A percentile compares a stretch with the other conserved stretches of the same genome.
These are phyloP conservation scores for Zaprionus capensis DNA, from an alignment of 1,140 invertebrate genomes.

Conservation along the genomic window DNA sequence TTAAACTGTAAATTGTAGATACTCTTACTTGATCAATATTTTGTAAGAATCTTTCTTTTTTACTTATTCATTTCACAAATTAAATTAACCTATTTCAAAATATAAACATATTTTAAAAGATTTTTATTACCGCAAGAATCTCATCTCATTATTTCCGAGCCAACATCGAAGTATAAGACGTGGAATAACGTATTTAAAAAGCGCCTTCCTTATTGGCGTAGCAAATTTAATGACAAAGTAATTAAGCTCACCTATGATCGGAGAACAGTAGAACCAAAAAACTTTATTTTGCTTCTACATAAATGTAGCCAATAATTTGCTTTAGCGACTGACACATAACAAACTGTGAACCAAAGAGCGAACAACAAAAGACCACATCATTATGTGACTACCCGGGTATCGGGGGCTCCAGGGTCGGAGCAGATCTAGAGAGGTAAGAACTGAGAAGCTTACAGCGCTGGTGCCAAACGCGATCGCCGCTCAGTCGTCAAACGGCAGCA, in stretches of 20 bases:
- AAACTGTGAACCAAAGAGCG: constrained; percentile 15
- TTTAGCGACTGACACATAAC: constrained; percentile 47
- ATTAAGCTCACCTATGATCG: background rate
- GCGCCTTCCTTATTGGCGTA: constrained; percentile 17
- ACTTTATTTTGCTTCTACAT: constrained; percentile 26
- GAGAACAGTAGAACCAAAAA: background rate
- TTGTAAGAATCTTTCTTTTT: background rate
- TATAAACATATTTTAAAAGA: too few species aligned
- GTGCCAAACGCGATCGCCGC: constrained; percentile 51
- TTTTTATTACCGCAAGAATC: too few species aligned
- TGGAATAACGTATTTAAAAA: background rate
- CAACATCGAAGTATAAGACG: background rate
- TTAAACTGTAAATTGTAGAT: background rate
- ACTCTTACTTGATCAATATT: constrained; percentile 1
- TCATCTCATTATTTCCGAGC: too few species aligned
- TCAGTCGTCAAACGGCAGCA: constrained; percentile 77
- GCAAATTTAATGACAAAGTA: constrained; percentile 35
- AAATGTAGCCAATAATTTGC: constrained; percentile 70
- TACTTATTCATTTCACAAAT: too few species aligned
- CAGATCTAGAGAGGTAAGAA: constrained; percentile 16
- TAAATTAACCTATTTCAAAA: too few species aligned
- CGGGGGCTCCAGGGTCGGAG: background rate
- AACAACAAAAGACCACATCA: constrained; percentile 58
- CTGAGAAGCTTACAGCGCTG: constrained; percentile 64
- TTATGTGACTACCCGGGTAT: constrained; percentile 45